phyloP scores from a whole-genome alignment of 2,113 vertebrate genomes.

The Stigmatopora nigra region DNA sequence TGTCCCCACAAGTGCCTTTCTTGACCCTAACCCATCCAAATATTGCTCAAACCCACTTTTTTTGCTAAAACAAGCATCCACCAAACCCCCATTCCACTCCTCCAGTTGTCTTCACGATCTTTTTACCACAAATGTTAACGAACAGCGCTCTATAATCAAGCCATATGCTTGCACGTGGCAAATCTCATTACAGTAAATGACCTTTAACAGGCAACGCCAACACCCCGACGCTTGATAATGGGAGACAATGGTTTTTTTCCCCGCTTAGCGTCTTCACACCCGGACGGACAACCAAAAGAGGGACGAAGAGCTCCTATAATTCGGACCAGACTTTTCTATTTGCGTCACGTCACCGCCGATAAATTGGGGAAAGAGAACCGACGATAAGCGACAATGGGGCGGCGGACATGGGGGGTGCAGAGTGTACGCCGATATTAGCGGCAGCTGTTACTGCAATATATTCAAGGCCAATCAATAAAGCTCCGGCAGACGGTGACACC shows the following conservation, averaged over 20 bases:
- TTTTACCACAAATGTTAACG: conserved; percentile 64
- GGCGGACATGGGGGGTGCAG: background rate
- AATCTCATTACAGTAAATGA: conserved; percentile 69
- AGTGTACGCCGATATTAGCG: conserved; percentile 71
- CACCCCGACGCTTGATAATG: conserved; percentile 53
- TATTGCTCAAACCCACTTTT: conserved; percentile 14
- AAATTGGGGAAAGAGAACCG: conserved; percentile 20
- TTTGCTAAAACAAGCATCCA: conserved; percentile 23
- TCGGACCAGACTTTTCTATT: conserved; percentile 73
- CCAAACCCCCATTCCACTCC: conserved; percentile 30
- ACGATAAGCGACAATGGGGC: background rate
- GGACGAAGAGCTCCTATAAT: conserved; percentile 36
- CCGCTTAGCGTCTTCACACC: conserved; percentile 63
- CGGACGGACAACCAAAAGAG: conserved; percentile 24
- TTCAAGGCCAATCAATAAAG: conserved; percentile 88
- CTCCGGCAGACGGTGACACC: conserved; percentile 80
- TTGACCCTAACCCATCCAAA: no score
- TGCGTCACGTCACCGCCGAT: conserved; percentile 73
- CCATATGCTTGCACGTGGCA: conserved; percentile 67
- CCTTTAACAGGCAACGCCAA: conserved; percentile 65
- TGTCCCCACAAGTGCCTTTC: no score
- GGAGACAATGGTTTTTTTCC: conserved; percentile 46
- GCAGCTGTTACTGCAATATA: conserved; percentile 84
- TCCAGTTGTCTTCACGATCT: conserved; percentile 51
- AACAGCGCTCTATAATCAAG: conserved; percentile 61